Evolutionary conservation across 1,140 invertebrate species (phyloP).

Genomic region (Hycleus phaleratus): DNA sequence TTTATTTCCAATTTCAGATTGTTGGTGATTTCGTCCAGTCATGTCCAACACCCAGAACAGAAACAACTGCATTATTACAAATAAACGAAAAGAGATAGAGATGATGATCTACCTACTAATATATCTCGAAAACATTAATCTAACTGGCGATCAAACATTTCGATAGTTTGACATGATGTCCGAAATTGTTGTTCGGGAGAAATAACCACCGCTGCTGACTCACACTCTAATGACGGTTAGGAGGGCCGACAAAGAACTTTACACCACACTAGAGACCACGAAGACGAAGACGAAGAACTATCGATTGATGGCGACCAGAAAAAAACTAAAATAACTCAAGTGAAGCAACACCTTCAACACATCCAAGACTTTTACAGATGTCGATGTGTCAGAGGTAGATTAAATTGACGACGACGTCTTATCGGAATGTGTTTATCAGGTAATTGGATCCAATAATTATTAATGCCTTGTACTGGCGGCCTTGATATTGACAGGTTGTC

Average conservation of each 20-base stretch:
- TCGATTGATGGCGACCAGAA: too few relatives aligned
- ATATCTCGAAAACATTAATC: slow-evolving; percentile 34
- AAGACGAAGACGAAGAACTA: slow-evolving; percentile 6
- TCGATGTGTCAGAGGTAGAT: slow-evolving; percentile 1
- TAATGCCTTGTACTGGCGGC: slow-evolving; percentile 15
- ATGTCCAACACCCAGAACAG: too few relatives aligned
- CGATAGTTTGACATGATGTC: slow-evolving; percentile 34
- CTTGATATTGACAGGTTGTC: slow-evolving; percentile 11
- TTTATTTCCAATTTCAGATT: too few relatives aligned
- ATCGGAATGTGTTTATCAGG: slow-evolving; percentile 27
- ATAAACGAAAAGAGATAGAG: too few relatives aligned
- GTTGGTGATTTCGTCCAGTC: too few relatives aligned
- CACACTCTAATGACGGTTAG: slow-evolving; percentile 34
- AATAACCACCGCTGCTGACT: slow-evolving; percentile 28
- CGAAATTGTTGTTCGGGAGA: slow-evolving; percentile 15
- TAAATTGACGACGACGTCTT: slow-evolving; percentile 20
- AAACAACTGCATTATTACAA: too few relatives aligned
- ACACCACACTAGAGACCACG: slow-evolving; percentile 17
- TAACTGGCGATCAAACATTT: slow-evolving; percentile 37
- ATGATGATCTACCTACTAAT: too few relatives aligned
- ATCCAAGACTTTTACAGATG: slow-evolving; percentile 9
- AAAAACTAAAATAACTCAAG: slow-evolving; percentile 1
- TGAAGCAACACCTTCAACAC: slow-evolving; percentile 13
- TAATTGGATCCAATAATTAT: slow-evolving; percentile 26
- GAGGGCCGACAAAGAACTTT: slow-evolving; percentile 32